phyloP scores from a whole-genome alignment of 2,888 invertebrate species.

The Rhamnusium bicolor region DNA sequence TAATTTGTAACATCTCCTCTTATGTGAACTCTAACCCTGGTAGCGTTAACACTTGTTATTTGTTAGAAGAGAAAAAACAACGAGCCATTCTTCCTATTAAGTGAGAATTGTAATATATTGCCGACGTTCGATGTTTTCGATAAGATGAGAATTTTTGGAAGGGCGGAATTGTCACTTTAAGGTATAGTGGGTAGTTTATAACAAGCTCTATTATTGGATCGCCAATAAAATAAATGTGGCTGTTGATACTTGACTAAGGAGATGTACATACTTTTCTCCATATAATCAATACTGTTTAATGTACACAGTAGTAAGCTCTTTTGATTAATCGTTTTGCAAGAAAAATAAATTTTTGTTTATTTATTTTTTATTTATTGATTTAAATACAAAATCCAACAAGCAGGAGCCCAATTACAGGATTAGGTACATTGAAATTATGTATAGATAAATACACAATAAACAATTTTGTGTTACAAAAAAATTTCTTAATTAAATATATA shows the following conservation, averaged over 20 bases:
- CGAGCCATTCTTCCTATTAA: constrained; percentile 54
- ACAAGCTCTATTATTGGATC: constrained; percentile 20
- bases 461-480: too few species aligned
- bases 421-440: too few species aligned
- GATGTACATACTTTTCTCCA: neutral
- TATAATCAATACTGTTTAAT: too few species aligned
- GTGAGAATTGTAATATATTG: constrained; percentile 49
- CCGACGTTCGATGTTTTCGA: constrained; percentile 26
- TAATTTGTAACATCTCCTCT: constrained; percentile 37
- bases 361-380: too few species aligned
- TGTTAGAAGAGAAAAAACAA: constrained; percentile 52
- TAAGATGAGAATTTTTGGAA: constrained; percentile 20
- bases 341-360: too few species aligned
- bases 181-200: constrained; percentile 9
- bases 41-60: constrained; percentile 58
- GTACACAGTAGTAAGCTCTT: too few species aligned
- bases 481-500: too few species aligned
- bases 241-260: neutral
- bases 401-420: too few species aligned
- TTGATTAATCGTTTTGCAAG: too few species aligned
- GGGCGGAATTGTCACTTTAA: constrained; percentile 19
- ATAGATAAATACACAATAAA: too few species aligned
- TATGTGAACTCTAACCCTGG: constrained; percentile 45
- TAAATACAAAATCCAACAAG: too few species aligned
- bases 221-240: neutral